Base-by-base conservation (phyloP, 1,140 invertebrate genomes). In the Heliconius himera region DNA sequence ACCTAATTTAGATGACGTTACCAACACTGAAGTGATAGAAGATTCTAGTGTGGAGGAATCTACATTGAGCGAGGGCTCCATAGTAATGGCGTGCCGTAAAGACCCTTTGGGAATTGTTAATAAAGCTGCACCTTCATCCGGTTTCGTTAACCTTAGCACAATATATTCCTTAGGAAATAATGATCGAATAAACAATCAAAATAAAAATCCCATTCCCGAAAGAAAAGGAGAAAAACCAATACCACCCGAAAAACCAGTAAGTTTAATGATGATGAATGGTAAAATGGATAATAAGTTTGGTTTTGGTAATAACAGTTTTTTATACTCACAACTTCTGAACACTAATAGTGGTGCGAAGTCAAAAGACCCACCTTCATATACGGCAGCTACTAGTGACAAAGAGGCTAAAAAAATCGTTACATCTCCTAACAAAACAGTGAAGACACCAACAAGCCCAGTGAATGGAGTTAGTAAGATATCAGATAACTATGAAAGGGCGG, bases 1-100 rank as follows among this genome's bases (percentile, higher is more conserved):
- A 56, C 96, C 96, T 36, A 96, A 96, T 85, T 83, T 96, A 81
- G 96, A 96, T 87, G 95, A 95, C n/a, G 94, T 96, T 76, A 93
- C 96, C 36, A 93, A 89, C 79, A 93, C 92, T 3, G 95, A 95
- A 73, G 93, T 93, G 26, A 85, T 95, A 38, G 95, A 95, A 71
- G 94, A 95, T 74, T 92, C 94, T 8, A 94, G 92, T 86, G 89
- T 93, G 36, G 91, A 93, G 77, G 93, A 94, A 78, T 91, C 91
- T 6, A 91, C 91, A 11, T 78, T 90, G 9, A 92, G 91, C 81
- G 91, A 93, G 72, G 84, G 86, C 80, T 83, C 9, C 71, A 84
- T 20, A 81, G 78, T 51, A 36, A 79, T 73, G 36, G 79, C 74
- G 4, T 78, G 81, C 49, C 70, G 33, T 41, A 86, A 83, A 77